A percentile compares a stretch with the other conserved stretches of the same genome.
These are phyloP conservation scores for Calephelis nemesis DNA, from an alignment of 1,140 invertebrate genomes.

Conservation along the genomic window DNA sequence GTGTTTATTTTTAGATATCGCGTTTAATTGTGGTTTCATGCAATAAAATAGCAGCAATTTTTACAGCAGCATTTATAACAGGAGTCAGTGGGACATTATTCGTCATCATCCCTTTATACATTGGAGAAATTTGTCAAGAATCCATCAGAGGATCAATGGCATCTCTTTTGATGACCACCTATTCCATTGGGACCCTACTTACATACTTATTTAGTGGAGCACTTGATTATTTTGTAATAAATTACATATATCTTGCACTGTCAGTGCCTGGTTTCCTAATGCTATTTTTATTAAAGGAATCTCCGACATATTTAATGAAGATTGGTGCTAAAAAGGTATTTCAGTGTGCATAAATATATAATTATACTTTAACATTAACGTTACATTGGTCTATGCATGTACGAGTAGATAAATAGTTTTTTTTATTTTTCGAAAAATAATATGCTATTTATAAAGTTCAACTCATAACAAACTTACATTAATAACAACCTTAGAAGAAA, in stretches of 20 bases:
- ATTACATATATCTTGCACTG: conserved; percentile 41
- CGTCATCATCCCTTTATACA: conserved; percentile 43
- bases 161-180: conserved; percentile 44
- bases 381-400: no score
- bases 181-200: conserved; percentile 46
- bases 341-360: no score
- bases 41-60: conserved; percentile 45
- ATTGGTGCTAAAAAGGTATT: conserved; percentile 24
- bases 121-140: conserved; percentile 54
- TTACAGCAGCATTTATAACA: conserved; percentile 45
- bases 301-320: conserved; percentile 28
- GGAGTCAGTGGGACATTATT: conserved; percentile 41
- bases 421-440: no score
- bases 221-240: conserved; percentile 45
- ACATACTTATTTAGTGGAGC: conserved; percentile 47
- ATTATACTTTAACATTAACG: no score
- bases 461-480: no score
- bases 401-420: no score
- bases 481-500: no score
- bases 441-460: no score
- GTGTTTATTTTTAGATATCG: conserved; percentile 35
- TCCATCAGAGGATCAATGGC: conserved; percentile 53
- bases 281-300: conserved; percentile 44
- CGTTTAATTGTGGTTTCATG: conserved; percentile 39
- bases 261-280: conserved; percentile 29